These are phyloP conservation scores for Apaloderma vittatum DNA, from an alignment of 2,113 vertebrate species.

Conservation along the genomic window DNA sequence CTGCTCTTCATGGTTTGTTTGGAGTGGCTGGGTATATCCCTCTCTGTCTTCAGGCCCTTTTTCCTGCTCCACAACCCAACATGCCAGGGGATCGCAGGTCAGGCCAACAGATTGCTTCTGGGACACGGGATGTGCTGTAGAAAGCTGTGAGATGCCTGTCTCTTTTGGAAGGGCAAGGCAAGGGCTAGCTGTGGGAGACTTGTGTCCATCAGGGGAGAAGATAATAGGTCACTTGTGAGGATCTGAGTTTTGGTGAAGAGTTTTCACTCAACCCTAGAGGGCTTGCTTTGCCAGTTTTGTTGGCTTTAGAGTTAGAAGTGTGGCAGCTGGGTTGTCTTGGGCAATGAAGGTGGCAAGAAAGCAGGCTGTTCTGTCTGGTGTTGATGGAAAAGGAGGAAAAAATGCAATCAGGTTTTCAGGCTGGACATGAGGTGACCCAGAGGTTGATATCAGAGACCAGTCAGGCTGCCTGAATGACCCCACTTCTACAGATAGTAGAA, in stretches of 20 bases:
- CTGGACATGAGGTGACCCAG: neutral
- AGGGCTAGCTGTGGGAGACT: neutral
- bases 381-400: neutral
- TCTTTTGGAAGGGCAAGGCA: neutral
- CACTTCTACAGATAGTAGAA: neutral
- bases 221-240: neutral
- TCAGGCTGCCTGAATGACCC: neutral
- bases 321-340: neutral
- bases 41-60: neutral
- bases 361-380: neutral
- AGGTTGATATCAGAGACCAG: neutral
- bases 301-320: neutral
- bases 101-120: neutral
- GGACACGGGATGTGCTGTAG: neutral
- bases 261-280: neutral
- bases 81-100: neutral
- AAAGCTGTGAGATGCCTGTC: neutral
- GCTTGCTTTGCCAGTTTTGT: neutral
- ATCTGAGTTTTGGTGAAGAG: neutral
- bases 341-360: neutral
- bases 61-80: neutral
- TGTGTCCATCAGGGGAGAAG: neutral
- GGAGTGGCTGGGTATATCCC: neutral
- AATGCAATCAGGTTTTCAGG: neutral
- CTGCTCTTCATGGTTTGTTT: neutral